Percentiles rank a stretch among this genome's conserved stretches.
Evolutionary conservation across 2,888 invertebrate species (phyloP).

Genomic region (Dendrolimus houi): DNA sequence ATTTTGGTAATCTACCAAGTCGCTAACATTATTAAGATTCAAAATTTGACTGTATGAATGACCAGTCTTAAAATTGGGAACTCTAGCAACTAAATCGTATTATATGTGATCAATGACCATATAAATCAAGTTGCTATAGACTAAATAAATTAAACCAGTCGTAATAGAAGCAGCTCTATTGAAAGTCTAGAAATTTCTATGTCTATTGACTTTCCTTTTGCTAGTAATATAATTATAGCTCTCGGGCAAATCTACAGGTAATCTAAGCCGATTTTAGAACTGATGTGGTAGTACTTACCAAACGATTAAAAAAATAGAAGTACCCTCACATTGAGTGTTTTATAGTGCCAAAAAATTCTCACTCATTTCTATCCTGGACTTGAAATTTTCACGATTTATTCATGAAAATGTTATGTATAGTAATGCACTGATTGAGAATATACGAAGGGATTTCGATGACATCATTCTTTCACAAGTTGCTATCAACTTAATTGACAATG

Average conservation of each 20-base stretch:
- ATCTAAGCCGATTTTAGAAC: slow-evolving; percentile 20
- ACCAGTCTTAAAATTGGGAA: too few relatives aligned
- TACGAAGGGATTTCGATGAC: slow-evolving; percentile 8
- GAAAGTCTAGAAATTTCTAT: not conserved
- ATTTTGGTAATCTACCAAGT: too few relatives aligned
- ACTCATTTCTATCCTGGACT: slow-evolving; percentile 10
- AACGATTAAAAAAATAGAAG: slow-evolving; percentile 18
- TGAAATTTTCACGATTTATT: slow-evolving; percentile 10
- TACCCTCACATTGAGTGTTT: slow-evolving; percentile 23
- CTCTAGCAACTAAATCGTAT: too few relatives aligned
- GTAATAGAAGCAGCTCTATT: not conserved
- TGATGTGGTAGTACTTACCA: slow-evolving; percentile 20
- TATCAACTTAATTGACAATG: too few relatives aligned
- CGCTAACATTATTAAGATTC: too few relatives aligned
- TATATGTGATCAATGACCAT: too few relatives aligned
- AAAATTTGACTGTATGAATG: too few relatives aligned
- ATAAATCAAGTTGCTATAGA: too few relatives aligned
- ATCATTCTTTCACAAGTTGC: too few relatives aligned
- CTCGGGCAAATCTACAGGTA: slow-evolving; percentile 25
- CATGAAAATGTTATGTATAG: slow-evolving; percentile 7
- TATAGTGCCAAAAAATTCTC: slow-evolving; percentile 23
- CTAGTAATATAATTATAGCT: slow-evolving; percentile 7
- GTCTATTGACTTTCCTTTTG: not conserved
- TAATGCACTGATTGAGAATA: slow-evolving; percentile 10
- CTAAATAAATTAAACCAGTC: not conserved